These are phyloP conservation scores for Cataglyphis cursor DNA, from an alignment of 2,888 invertebrate species.

Conservation along the genomic window DNA sequence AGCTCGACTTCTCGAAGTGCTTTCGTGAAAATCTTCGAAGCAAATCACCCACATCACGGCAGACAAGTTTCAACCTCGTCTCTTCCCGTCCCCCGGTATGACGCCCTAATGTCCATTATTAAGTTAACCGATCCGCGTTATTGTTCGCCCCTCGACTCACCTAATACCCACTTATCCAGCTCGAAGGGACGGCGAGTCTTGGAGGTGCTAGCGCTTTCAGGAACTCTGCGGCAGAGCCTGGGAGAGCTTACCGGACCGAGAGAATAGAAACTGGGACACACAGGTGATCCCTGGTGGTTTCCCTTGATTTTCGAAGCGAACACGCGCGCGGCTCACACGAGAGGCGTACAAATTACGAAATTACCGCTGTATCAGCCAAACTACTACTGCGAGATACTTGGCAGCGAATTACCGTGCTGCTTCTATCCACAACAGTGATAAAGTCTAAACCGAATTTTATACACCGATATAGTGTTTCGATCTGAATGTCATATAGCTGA, in stretches of 20 bases:
- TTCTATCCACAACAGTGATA: slow-evolving; percentile 27
- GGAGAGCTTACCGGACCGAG: slow-evolving; percentile 70
- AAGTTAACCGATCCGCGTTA: slow-evolving; percentile 80
- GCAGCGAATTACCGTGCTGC: slow-evolving; percentile 56
- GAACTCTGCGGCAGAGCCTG: slow-evolving; percentile 66
- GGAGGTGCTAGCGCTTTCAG: slow-evolving; percentile 72
- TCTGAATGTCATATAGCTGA: neutral
- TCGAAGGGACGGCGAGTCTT: slow-evolving; percentile 70
- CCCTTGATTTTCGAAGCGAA: slow-evolving; percentile 74
- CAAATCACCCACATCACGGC: slow-evolving; percentile 76
- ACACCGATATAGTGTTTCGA: slow-evolving; percentile 36
- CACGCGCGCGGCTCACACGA: slow-evolving; percentile 66
- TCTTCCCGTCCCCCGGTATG: slow-evolving; percentile 66
- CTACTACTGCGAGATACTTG: slow-evolving; percentile 49
- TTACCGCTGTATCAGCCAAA: slow-evolving; percentile 66
- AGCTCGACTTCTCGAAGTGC: slow-evolving; percentile 73
- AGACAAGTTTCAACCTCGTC: slow-evolving; percentile 71
- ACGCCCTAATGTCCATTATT: slow-evolving; percentile 79
- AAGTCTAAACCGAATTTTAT: slow-evolving; percentile 40
- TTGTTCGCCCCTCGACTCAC: slow-evolving; percentile 75
- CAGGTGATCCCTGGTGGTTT: slow-evolving; percentile 76
- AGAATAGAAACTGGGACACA: slow-evolving; percentile 76
- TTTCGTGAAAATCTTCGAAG: slow-evolving; percentile 74
- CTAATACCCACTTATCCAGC: slow-evolving; percentile 78
- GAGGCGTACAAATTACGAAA: slow-evolving; percentile 70